phyloP scores from a whole-genome alignment of 2,113 vertebrate genomes.

The Syngnathus scovelli region DNA sequence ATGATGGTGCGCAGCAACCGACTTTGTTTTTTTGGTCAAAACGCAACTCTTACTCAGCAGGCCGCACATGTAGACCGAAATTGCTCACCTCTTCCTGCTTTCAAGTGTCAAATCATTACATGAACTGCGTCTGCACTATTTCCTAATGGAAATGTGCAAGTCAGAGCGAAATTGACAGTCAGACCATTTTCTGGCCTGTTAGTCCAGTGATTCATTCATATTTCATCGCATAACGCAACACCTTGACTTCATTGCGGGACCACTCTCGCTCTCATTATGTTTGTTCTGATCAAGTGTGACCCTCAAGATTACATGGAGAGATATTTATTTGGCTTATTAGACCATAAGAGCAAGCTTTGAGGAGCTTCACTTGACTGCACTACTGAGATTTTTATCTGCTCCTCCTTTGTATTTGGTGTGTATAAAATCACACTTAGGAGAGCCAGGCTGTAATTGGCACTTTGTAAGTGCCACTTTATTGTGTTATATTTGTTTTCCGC shows the following conservation, averaged over 20 bases:
- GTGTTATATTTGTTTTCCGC: constrained; percentile 23
- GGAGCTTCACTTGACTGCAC: constrained; percentile 37
- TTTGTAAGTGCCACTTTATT: constrained; percentile 24
- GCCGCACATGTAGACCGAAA: constrained; percentile 30
- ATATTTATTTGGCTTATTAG: constrained; percentile 23
- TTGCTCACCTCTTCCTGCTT: constrained; percentile 36
- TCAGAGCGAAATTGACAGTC: constrained; percentile 48
- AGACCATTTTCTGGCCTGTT: constrained; percentile 51
- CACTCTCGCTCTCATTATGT: constrained; percentile 51
- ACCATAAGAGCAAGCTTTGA: constrained; percentile 26
- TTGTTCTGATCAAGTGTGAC: constrained; percentile 27
- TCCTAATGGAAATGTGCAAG: constrained; percentile 59
- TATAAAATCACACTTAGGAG: constrained; percentile 51
- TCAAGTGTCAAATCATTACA: constrained; percentile 55
- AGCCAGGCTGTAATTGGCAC: constrained; percentile 37
- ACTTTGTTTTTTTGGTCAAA: constrained; percentile 49
- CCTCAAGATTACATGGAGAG: constrained; percentile 21
- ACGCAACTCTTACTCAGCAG: constrained; percentile 49
- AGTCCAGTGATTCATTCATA: constrained; percentile 46
- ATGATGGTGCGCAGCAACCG: constrained; percentile 68
- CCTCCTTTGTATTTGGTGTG: constrained; percentile 41
- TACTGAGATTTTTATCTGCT: constrained; percentile 40
- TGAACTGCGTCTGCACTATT: constrained; percentile 46
- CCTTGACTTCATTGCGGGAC: constrained; percentile 43
- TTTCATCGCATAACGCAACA: constrained; percentile 48